Base-by-base conservation (phyloP, 2,797 vertebrate genomes). In the Parauchenoglanis ngamensis region DNA sequence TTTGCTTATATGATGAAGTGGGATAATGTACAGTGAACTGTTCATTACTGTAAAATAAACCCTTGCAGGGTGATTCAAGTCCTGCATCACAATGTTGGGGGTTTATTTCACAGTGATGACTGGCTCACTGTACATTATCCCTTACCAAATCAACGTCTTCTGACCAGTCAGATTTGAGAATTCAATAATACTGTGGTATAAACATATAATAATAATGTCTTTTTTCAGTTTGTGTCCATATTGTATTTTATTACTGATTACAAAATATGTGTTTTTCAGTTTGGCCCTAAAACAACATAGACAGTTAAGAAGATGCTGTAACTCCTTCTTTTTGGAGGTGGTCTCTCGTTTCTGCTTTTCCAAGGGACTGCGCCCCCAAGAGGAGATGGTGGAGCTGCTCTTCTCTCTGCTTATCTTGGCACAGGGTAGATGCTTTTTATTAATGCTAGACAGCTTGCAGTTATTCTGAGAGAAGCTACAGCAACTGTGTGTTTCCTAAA, bases 301-400 rank as follows among this genome's bases (percentile, higher is more conserved):
- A 0, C 23, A 75, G 7, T 63, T 95, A 68, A 91, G 92, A 44
- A 63, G 31, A 82, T 87, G 88, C 91, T 96, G 95, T 67, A 96
- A 96, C 89, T 70, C 91, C 87, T 96, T 95, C 93, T 96, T 96
- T 94, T 93, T 96, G 92, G 95, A 96, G 88, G 93, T 96, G 90
- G 94, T 96, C 91, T 96, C 96, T 88, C 90, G 94, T 65, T 96
- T 96, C 92, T 96, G 93, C 73, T 91, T 96, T 75, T 92, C 90
- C 0, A 92, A 95, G 80, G 92, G 85, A 0, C 90, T 87, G 84
- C 85, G 5, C 0, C 95, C 95, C 0, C 56, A 49, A n/a, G 94
- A 94, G 4, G 94, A 87, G 0, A 68, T 95, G 87, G 94, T 96
- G 90, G 93, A 94, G 87, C 93, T 96, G 76, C 95, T 96, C 84